Percentiles rank a stretch among this genome's conserved stretches.
phyloP scores from a whole-genome alignment of 2,888 invertebrate genomes.

The Drosophila affinis region DNA sequence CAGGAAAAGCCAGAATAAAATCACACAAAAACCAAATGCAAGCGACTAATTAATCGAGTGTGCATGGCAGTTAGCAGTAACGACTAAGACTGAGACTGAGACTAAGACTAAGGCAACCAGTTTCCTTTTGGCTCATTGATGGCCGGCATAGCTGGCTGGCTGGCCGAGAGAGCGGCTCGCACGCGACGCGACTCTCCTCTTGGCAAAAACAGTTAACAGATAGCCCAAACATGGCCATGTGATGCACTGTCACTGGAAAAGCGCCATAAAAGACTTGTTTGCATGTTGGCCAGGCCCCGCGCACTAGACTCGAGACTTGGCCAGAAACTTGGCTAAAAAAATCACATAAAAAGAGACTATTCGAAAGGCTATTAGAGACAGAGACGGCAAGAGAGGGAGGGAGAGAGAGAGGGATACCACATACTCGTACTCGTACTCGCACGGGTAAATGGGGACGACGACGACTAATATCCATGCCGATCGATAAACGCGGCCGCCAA shows the following conservation, averaged over 20 bases:
- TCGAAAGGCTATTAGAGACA: constrained; percentile 56
- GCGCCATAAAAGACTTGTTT: constrained; percentile 77
- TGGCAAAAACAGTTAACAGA: constrained; percentile 74
- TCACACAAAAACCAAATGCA: constrained; percentile 40
- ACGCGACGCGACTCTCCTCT: constrained; percentile 18
- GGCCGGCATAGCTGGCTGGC: constrained; percentile 43
- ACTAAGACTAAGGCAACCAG: constrained; percentile 49
- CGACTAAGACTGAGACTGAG: constrained; percentile 8
- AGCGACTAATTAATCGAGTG: constrained; percentile 65
- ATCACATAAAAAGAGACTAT: constrained; percentile 26
- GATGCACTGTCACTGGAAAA: constrained; percentile 77
- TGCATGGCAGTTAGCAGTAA: constrained; percentile 31
- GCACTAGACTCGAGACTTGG: constrained; percentile 9
- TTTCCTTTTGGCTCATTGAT: constrained; percentile 62
- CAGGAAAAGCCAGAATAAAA: constrained; percentile 9
- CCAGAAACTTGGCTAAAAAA: constrained; percentile 18
- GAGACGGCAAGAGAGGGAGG: constrained; percentile 6
- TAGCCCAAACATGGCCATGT: constrained; percentile 76
- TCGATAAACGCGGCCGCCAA: constrained; percentile 73
- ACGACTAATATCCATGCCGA: constrained; percentile 76
- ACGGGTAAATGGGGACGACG: constrained; percentile 72
- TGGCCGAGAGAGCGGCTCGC: constrained; percentile 39
- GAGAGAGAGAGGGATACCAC: constrained; percentile 5
- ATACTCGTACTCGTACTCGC: constrained; percentile 34
- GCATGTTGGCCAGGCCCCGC: constrained; percentile 52